Conservation (phyloP, 2,888 invertebrate genomes). For the Biston betularia region DNA sequence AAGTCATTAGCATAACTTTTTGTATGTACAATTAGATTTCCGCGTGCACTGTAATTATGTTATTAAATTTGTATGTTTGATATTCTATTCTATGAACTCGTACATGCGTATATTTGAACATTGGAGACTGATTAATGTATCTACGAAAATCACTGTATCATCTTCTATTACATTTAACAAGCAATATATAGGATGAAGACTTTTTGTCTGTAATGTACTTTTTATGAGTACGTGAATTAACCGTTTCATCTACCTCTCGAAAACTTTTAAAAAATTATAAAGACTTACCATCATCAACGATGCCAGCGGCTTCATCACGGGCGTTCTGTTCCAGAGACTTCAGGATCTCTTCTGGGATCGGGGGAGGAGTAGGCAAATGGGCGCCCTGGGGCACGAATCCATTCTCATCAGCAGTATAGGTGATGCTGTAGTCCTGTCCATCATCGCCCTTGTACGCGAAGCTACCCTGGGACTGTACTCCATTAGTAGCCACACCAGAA, state of each 20-base stretch:
- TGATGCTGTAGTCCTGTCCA: constrained; percentile 82
- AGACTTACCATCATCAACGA: constrained; percentile 79
- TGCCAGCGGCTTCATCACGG: constrained; percentile 81
- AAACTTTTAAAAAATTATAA: neutral
- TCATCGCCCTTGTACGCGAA: constrained; percentile 82
- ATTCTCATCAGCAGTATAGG: constrained; percentile 82
- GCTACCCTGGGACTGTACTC: constrained; percentile 81
- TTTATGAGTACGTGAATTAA: no score
- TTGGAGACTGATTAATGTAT: neutral
- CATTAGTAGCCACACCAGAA: constrained; percentile 77
- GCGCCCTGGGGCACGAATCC: constrained; percentile 80
- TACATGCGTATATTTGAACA: neutral
- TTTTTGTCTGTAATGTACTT: no score
- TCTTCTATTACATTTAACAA: no score
- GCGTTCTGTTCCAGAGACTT: constrained; percentile 82
- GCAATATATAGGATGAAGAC: no score
- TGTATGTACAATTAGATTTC: constrained; percentile 18
- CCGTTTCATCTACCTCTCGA: neutral
- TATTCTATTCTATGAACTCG: neutral
- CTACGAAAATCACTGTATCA: no score
- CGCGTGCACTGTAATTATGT: constrained; percentile 23
- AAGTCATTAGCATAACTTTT: constrained; percentile 25
- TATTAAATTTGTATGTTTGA: constrained; percentile 16
- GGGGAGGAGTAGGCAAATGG: constrained; percentile 80
- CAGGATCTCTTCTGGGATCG: constrained; percentile 80